A percentile compares a stretch with the other conserved stretches of the same genome.
Conservation (phyloP, 2,797 vertebrate genomes). For the Coregonus ussuriensis region DNA sequence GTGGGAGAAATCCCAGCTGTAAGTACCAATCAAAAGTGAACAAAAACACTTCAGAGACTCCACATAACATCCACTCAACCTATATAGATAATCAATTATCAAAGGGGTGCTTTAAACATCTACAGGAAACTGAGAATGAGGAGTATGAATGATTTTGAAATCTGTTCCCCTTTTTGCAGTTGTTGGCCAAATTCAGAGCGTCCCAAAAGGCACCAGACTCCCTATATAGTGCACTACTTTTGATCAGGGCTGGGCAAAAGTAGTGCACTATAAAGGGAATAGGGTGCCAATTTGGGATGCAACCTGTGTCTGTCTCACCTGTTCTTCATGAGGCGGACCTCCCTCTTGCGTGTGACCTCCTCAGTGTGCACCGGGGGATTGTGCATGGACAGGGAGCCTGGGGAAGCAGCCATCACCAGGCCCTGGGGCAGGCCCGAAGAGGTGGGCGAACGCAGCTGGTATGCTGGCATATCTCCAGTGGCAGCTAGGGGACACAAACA, state of each 20-base stretch:
- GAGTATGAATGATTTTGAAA: background rate
- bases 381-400: slow-evolving; percentile 78
- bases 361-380: slow-evolving; percentile 83
- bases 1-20: background rate
- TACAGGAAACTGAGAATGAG: background rate
- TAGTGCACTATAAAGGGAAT: background rate
- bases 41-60: background rate
- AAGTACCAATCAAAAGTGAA: background rate
- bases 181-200: background rate
- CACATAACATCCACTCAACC: background rate
- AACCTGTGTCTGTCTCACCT: slow-evolving; percentile 72
- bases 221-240: background rate
- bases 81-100: background rate
- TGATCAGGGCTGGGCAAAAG: background rate
- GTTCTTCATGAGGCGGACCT: slow-evolving; percentile 94
- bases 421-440: slow-evolving; percentile 85
- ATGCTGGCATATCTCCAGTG: slow-evolving; percentile 92
- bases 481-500: slow-evolving; percentile 74
- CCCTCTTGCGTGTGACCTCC: slow-evolving; percentile 91
- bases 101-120: background rate
- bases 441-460: slow-evolving; percentile 88
- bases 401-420: slow-evolving; percentile 88
- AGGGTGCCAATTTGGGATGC: background rate
- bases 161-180: background rate
- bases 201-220: background rate